Conservation (phyloP, 2,797 vertebrate genomes). For the Tamandua tetradactyla region DNA sequence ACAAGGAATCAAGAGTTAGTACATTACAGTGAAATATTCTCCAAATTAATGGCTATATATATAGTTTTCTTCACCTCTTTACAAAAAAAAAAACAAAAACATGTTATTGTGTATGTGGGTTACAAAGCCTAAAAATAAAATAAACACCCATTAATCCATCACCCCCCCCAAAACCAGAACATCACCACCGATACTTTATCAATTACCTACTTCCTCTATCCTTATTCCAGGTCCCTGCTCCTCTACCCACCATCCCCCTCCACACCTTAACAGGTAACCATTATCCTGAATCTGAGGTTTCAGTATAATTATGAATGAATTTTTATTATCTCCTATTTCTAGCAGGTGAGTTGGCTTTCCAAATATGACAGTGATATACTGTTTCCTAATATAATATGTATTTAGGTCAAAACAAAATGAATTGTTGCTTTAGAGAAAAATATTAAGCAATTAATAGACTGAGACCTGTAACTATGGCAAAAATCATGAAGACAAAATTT, state of each 20-base stretch:
- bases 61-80: slow-evolving; percentile 61
- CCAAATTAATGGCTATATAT: slow-evolving; percentile 47
- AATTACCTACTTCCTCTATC: neutral
- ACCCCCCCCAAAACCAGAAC: slow-evolving; percentile 26
- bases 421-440: slow-evolving; percentile 9
- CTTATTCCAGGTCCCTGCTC: neutral
- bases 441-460: slow-evolving; percentile 22
- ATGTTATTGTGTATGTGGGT: slow-evolving; percentile 7
- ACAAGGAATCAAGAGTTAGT: slow-evolving; percentile 15
- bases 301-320: neutral
- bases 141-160: slow-evolving; percentile 44
- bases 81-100: neutral
- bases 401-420: neutral
- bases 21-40: slow-evolving; percentile 22
- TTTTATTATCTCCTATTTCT: slow-evolving; percentile 15
- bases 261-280: neutral
- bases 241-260: neutral
- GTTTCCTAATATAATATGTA: slow-evolving; percentile 33
- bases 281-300: neutral
- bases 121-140: slow-evolving; percentile 70
- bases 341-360: slow-evolving; percentile 38
- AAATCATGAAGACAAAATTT: neutral
- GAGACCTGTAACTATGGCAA: neutral
- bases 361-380: neutral
- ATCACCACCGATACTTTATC: slow-evolving; percentile 10